Percentiles rank a stretch among this genome's conserved stretches.
Conservation (phyloP, 2,797 vertebrate species). For the Synanceia verrucosa region DNA sequence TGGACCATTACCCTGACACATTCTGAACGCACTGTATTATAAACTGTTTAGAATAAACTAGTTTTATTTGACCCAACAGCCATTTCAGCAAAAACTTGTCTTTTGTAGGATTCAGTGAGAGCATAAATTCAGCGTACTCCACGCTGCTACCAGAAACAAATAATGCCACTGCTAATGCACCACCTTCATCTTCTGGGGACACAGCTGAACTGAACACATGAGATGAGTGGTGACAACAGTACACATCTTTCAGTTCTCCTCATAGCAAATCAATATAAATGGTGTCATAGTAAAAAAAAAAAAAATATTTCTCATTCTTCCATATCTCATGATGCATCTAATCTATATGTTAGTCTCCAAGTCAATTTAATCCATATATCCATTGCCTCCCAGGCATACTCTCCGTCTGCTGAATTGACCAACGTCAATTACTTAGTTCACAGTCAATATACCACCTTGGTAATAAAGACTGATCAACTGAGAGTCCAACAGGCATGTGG, state of each 20-base stretch:
- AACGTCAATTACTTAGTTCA: constrained; percentile 57
- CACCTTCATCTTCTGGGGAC: background rate
- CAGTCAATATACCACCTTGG: constrained; percentile 53
- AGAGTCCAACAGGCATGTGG: constrained; percentile 28
- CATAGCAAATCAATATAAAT: background rate
- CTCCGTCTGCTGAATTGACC: constrained; percentile 29
- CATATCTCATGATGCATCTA: background rate
- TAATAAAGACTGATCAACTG: constrained; percentile 46
- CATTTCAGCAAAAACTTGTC: constrained; percentile 9
- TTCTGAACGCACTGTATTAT: constrained; percentile 13
- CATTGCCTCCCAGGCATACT: constrained; percentile 25
- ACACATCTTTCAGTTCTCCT: background rate
- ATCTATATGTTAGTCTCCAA: constrained; percentile 34
- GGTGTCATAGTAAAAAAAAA: constrained; percentile 1
- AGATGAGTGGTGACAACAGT: background rate
- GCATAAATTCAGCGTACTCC: background rate
- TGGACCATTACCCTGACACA: background rate
- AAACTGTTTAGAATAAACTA: constrained; percentile 2
- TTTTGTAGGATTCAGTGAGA: constrained; percentile 6
- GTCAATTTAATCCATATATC: constrained; percentile 30
- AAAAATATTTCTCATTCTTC: constrained; percentile 1
- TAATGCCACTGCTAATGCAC: background rate
- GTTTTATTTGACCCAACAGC: constrained; percentile 17
- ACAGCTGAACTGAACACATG: background rate
- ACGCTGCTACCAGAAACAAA: background rate